phyloP scores from a whole-genome alignment of 2,888 invertebrate species.

The Drosophila merina region DNA sequence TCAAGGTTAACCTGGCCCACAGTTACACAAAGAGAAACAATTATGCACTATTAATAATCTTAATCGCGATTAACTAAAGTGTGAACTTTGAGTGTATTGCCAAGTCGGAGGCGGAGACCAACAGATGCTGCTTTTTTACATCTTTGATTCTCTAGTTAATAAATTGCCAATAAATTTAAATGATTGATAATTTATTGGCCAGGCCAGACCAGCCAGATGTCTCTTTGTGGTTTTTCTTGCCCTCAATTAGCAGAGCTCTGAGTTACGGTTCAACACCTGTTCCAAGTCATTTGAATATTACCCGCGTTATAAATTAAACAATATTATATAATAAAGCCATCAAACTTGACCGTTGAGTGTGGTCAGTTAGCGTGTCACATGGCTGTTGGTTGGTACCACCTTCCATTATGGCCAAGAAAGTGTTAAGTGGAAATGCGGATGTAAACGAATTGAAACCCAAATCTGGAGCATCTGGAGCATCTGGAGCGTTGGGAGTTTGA shows the following conservation, averaged over 20 bases:
- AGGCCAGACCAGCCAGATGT: neutral
- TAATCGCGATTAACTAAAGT: neutral
- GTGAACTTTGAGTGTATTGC: neutral
- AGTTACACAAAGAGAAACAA: constrained; percentile 14
- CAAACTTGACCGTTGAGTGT: constrained; percentile 21
- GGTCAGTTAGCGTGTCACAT: constrained; percentile 42
- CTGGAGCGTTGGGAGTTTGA: no score
- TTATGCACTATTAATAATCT: neutral
- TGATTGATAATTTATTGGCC: constrained; percentile 28
- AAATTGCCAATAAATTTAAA: constrained; percentile 29
- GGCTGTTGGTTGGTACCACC: neutral
- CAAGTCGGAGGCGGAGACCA: neutral
- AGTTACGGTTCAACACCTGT: neutral
- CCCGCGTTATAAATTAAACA: no score
- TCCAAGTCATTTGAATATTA: neutral
- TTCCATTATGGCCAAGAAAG: constrained; percentile 2
- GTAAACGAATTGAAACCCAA: neutral
- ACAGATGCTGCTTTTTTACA: neutral
- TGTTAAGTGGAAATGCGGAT: constrained; percentile 32
- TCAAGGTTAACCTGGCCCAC: constrained; percentile 60
- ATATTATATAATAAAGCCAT: constrained; percentile 19
- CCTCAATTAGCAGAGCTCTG: constrained; percentile 51
- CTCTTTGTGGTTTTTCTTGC: constrained; percentile 2
- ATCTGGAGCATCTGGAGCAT: neutral
- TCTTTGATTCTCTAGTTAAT: constrained; percentile 26